Evolutionary conservation across 2,888 invertebrate genomes (phyloP).

Genomic region (Euplexia lucipara): DNA sequence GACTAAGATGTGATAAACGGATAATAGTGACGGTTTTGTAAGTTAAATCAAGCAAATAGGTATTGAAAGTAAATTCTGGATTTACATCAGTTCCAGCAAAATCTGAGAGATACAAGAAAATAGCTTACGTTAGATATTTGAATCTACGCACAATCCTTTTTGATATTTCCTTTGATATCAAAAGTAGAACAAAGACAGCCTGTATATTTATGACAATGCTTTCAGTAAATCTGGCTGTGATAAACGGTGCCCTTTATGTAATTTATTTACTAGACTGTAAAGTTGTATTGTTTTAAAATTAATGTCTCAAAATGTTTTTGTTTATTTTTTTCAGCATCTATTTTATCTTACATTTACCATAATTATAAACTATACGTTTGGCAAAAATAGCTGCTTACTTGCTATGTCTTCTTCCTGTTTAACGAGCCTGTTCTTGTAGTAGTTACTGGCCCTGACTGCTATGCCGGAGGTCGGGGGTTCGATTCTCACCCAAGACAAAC

Average conservation of each 20-base stretch:
- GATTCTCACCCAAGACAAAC: too few relatives aligned
- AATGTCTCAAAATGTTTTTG: background rate
- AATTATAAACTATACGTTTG: background rate
- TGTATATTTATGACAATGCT: slow-evolving; percentile 32
- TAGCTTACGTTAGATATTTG: slow-evolving; percentile 21
- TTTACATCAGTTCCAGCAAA: slow-evolving; percentile 5
- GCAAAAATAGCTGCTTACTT: background rate
- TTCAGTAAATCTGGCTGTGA: slow-evolving; percentile 39
- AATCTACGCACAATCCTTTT: slow-evolving; percentile 18
- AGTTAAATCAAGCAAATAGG: slow-evolving; percentile 21
- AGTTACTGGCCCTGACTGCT: too few relatives aligned
- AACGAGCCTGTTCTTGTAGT: too few relatives aligned
- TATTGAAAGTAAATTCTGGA: slow-evolving; percentile 15
- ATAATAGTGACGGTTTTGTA: slow-evolving; percentile 10
- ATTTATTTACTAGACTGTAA: slow-evolving; percentile 30
- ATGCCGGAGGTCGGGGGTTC: too few relatives aligned
- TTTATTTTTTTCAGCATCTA: background rate
- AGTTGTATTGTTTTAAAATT: slow-evolving; percentile 13
- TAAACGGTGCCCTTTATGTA: slow-evolving; percentile 22
- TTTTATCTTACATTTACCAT: background rate
- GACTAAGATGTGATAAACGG: too few relatives aligned
- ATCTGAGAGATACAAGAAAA: slow-evolving; percentile 20
- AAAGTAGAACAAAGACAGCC: slow-evolving; percentile 30
- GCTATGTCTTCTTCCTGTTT: too few relatives aligned
- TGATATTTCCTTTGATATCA: slow-evolving; percentile 35